Conservation (phyloP, 2,888 invertebrate genomes). For the Lydus trimaculatus region DNA sequence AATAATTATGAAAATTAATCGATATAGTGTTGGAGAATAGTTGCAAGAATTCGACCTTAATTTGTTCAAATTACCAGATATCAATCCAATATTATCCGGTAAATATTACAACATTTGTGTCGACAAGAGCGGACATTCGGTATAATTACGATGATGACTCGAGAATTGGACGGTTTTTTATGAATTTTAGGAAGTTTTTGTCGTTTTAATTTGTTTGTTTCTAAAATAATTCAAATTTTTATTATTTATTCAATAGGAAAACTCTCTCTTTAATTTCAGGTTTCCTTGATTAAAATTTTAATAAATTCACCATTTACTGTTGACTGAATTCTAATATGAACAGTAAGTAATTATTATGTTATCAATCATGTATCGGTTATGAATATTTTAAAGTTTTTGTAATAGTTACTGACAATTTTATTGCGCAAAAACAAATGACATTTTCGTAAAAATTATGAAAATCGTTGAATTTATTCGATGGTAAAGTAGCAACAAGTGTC, state of each 20-base stretch:
- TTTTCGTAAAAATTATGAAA: background rate
- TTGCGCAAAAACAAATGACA: background rate
- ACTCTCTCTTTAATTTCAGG: background rate
- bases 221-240: too few species aligned
- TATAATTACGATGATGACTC: too few species aligned
- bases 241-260: background rate
- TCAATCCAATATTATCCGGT: background rate
- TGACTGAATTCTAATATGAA: too few species aligned
- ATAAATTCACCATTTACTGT: background rate
- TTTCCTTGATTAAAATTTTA: too few species aligned
- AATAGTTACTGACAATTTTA: background rate
- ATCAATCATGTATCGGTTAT: background rate
- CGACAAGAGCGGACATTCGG: too few species aligned
- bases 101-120: too few species aligned
- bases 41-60: slow-evolving; percentile 1
- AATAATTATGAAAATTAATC: too few species aligned
- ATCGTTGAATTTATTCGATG: background rate
- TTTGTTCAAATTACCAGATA: background rate
- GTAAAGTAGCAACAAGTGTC: background rate
- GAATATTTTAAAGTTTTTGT: background rate
- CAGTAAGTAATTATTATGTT: background rate
- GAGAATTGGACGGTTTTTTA: too few species aligned
- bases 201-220: background rate
- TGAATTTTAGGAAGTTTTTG: too few species aligned
- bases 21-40: too few species aligned